phyloP scores from a whole-genome alignment of 2,113 vertebrate genomes.

The Columba livia region DNA sequence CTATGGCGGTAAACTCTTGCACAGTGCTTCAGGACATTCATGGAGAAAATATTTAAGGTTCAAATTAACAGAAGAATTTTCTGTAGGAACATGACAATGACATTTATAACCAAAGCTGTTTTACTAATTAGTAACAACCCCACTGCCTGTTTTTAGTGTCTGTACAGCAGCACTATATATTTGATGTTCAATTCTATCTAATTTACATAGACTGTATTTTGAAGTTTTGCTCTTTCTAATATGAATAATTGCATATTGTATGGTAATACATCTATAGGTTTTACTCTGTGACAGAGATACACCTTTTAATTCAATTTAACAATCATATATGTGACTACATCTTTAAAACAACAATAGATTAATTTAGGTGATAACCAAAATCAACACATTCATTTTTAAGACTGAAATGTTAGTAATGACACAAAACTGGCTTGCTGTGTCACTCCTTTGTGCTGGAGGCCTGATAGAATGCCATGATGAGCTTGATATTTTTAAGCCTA shows the following conservation, averaged over 20 bases:
- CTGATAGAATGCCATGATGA: slow-evolving; percentile 45
- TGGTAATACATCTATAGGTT: neutral
- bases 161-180: neutral
- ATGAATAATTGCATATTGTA: neutral
- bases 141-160: neutral
- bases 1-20: fast-evolving
- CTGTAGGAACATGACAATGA: neutral
- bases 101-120: neutral
- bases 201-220: neutral
- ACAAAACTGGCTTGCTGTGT: slow-evolving; percentile 33
- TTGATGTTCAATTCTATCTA: neutral
- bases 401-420: slow-evolving; percentile 26
- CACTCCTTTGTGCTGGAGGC: neutral
- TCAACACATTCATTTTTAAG: neutral
- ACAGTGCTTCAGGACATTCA: neutral
- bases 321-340: neutral
- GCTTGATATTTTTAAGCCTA: slow-evolving; percentile 45
- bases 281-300: neutral
- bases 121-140: neutral
- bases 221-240: neutral
- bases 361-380: slow-evolving; percentile 25
- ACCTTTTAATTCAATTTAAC: neutral
- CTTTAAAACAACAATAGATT: slow-evolving; percentile 10
- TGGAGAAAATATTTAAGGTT: neutral
- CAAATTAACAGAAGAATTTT: neutral